These are phyloP conservation scores for Heliconius hortense DNA, from an alignment of 2,888 invertebrate genomes.

Conservation along the genomic window DNA sequence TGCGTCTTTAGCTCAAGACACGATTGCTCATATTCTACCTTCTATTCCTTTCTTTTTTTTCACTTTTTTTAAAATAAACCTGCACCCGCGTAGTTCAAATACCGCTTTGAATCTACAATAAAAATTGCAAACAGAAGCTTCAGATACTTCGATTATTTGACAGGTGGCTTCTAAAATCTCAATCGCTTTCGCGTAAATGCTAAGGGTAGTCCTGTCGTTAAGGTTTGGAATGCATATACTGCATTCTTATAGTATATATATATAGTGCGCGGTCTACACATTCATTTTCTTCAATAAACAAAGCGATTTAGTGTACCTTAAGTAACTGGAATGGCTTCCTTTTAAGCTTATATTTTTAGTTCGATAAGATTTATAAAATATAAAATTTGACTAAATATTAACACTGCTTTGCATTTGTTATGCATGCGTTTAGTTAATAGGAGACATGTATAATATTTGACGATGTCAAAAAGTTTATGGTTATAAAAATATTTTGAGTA, in stretches of 20 bases:
- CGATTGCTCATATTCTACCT: slow-evolving; percentile 76
- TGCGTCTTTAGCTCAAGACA: slow-evolving; percentile 76
- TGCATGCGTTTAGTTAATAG: slow-evolving; percentile 79
- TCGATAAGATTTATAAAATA: slow-evolving; percentile 55
- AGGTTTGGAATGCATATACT: slow-evolving; percentile 59
- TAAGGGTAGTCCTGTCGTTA: slow-evolving; percentile 62
- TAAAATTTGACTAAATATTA: slow-evolving; percentile 57
- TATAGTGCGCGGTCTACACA: slow-evolving; percentile 70
- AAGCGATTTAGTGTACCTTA: slow-evolving; percentile 61
- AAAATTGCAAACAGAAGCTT: slow-evolving; percentile 74
- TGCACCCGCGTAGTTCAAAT: slow-evolving; percentile 78
- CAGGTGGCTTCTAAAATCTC: slow-evolving; percentile 69
- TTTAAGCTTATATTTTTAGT: slow-evolving; percentile 71
- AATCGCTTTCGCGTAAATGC: slow-evolving; percentile 76
- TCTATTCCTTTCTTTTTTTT: slow-evolving; percentile 75
- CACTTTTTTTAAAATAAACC: slow-evolving; percentile 72
- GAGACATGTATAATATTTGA: slow-evolving; percentile 64
- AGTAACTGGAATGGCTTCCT: slow-evolving; percentile 78
- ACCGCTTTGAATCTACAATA: slow-evolving; percentile 71
- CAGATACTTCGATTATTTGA: slow-evolving; percentile 59
- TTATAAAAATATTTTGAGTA: not conserved
- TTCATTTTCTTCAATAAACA: slow-evolving; percentile 63
- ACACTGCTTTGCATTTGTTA: slow-evolving; percentile 81
- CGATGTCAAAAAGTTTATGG: slow-evolving; percentile 1
- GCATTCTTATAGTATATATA: slow-evolving; percentile 65